Evolutionary conservation across 2,888 invertebrate genomes (phyloP), one percentile per base, ranked within the genome.

Genomic region (Lasioglossum zephyrum): DNA sequence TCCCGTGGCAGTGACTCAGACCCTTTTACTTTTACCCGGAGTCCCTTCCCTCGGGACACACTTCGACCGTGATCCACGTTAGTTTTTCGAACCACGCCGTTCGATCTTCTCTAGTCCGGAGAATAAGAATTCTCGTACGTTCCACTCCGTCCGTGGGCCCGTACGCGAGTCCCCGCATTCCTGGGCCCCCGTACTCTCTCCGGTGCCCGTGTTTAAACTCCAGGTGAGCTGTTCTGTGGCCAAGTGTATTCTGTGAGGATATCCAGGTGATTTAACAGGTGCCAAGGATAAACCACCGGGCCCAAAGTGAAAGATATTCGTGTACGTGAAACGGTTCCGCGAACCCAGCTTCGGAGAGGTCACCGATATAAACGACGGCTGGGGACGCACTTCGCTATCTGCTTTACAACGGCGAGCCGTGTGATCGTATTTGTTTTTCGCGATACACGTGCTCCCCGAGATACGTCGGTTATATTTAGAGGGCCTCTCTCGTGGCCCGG

Each of bases 391-490:
- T n/a, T n/a, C 84, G 89, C 75, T 83, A 44, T 39, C 69, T 82
- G 82, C 81, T 89, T 60, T n/a, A 31, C 36, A 60, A 16, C 13
- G 22, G 18, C 70, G 22, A 36, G n/a, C 63, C 69, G 57, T 39
- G 63, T 75, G 41, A 57, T 70, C 75, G 82, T 83, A 84, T 84
- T 88, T 87, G 81, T 82, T 88, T 89, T 66, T 73, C 79, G 75
- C 74, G 84, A 70, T 73, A 79, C 89, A 80, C 88, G 89, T 87
- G 89, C 66, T 82, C 47, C 36, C 41, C n/a, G n/a, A 53, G 75
- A 26, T 49, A 16, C 70, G 41, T 63, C 73, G 66, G 73, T 77
- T 84, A 87, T 87, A 89, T 87, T 89, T 87, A 81, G 79, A 44
- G 70, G 77, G 22, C 53, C n/a, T 31, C 31, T 60, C 31, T 44